phyloP scores from a whole-genome alignment of 2,888 invertebrate species.

The Drosophila algonquin region DNA sequence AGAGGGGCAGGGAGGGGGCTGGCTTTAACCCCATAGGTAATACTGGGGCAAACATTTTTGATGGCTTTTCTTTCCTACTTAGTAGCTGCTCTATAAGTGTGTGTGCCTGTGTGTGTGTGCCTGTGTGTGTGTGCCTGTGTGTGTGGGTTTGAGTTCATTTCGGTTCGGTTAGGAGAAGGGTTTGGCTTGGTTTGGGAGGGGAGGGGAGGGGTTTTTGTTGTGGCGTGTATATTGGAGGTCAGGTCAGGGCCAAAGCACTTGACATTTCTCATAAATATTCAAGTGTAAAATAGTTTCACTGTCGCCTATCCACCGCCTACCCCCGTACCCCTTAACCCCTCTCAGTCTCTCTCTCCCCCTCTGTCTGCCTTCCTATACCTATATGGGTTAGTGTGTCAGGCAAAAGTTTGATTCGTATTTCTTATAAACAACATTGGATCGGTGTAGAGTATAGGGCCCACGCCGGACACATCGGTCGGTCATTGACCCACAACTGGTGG shows the following conservation, averaged over 20 bases:
- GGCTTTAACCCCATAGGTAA: constrained; percentile 1
- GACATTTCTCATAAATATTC: constrained; percentile 71
- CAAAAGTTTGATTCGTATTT: constrained; percentile 17
- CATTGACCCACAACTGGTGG: constrained; percentile 21
- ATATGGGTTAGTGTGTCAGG: constrained; percentile 45
- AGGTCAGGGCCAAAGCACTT: constrained; percentile 79
- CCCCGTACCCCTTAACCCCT: not conserved
- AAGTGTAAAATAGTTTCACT: constrained; percentile 33
- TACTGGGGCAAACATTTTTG: constrained; percentile 25
- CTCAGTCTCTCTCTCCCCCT: too few species aligned
- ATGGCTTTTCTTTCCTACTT: constrained; percentile 30
- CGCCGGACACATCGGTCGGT: not conserved
- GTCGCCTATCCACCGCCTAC: not conserved
- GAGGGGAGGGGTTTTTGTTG: not conserved
- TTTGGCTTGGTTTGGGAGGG: constrained; percentile 1
- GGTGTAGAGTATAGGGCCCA: not conserved
- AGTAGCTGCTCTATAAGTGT: constrained; percentile 25
- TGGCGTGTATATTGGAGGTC: constrained; percentile 66
- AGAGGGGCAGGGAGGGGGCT: not conserved
- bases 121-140: not conserved
- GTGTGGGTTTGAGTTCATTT: constrained; percentile 3
- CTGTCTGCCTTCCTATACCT: too few species aligned
- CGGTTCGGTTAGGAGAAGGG: constrained; percentile 7
- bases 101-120: not conserved
- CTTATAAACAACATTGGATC: constrained; percentile 30